Conservation (phyloP, 2,888 invertebrate species). For the Heliconius charithonia region DNA sequence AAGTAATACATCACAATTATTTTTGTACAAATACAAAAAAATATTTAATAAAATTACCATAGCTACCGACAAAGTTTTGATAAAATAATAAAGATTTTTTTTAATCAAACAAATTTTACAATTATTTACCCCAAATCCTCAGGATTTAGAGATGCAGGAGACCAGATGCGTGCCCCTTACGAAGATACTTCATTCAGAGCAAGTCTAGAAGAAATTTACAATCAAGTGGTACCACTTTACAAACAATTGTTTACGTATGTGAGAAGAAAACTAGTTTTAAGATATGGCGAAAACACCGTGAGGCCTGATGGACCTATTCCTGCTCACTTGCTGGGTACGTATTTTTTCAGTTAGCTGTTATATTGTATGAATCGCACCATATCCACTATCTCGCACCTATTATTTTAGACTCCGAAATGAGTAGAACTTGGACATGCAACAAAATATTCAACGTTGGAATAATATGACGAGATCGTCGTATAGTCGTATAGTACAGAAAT, state of each 20-base stretch:
- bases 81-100: background rate
- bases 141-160: slow-evolving; percentile 92
- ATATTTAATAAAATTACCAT: too few relatives aligned
- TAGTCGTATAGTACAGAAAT: too few relatives aligned
- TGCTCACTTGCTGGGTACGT: slow-evolving; percentile 88
- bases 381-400: too few relatives aligned
- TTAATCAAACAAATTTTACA: background rate
- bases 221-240: slow-evolving; percentile 88
- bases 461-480: too few relatives aligned
- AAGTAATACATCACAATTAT: too few relatives aligned
- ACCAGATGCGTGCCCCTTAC: slow-evolving; percentile 90
- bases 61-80: background rate
- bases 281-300: slow-evolving; percentile 85
- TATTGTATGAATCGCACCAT: background rate
- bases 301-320: slow-evolving; percentile 90
- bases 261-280: slow-evolving; percentile 85
- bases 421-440: too few relatives aligned
- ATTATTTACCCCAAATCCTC: background rate
- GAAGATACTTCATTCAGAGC: slow-evolving; percentile 87
- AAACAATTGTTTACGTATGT: slow-evolving; percentile 93
- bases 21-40: too few relatives aligned
- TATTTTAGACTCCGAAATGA: too few relatives aligned
- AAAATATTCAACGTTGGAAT: too few relatives aligned
- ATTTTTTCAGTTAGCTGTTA: background rate
- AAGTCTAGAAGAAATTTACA: slow-evolving; percentile 83